phyloP scores from a whole-genome alignment of 2,113 vertebrate species.

The Gobio gobio region DNA sequence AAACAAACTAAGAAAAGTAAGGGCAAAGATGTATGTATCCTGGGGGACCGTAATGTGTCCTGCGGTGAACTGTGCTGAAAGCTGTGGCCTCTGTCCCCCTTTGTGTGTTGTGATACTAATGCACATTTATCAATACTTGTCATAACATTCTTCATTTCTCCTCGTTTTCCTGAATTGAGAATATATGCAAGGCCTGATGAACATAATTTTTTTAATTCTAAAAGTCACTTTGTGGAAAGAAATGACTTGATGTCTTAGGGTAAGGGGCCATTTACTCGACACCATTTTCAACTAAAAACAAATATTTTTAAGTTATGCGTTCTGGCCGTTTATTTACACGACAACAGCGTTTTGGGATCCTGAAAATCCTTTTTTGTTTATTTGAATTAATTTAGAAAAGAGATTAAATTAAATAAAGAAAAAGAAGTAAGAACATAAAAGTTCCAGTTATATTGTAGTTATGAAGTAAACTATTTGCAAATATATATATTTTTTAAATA shows the following conservation, averaged over 20 bases:
- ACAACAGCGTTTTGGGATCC: too few relatives aligned
- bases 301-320: too few relatives aligned
- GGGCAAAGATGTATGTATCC: constrained; percentile 46
- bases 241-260: neutral
- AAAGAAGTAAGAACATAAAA: too few relatives aligned
- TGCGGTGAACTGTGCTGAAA: constrained; percentile 5
- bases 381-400: too few relatives aligned
- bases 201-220: neutral
- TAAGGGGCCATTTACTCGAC: too few relatives aligned
- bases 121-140: neutral
- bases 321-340: too few relatives aligned
- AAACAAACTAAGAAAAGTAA: constrained; percentile 54
- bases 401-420: too few relatives aligned
- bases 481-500: too few relatives aligned
- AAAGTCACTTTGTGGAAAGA: neutral
- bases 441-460: too few relatives aligned
- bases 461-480: too few relatives aligned
- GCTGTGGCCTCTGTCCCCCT: neutral
- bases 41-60: neutral
- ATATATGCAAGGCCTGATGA: neutral
- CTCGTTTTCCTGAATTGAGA: neutral
- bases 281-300: too few relatives aligned
- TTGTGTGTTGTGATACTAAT: neutral
- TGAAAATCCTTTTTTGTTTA: too few relatives aligned
- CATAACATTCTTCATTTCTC: neutral